Evolutionary conservation across 2,113 vertebrate species (phyloP).

Genomic region (Muscicapa adusta): DNA sequence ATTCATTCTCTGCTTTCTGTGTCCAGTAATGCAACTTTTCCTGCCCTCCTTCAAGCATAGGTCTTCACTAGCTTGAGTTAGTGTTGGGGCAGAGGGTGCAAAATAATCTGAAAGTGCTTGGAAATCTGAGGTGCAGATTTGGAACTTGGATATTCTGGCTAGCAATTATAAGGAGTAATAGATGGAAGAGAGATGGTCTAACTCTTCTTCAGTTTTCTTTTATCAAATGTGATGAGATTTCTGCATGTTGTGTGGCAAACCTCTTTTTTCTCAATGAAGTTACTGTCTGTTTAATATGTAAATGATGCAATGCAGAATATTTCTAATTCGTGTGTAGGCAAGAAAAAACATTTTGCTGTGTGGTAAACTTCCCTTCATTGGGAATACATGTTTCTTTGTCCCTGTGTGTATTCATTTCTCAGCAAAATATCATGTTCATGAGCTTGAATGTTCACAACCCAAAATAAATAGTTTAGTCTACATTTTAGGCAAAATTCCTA

Average conservation of each 20-base stretch:
- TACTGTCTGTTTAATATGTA: slow-evolving; percentile 32
- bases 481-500: background rate
- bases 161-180: background rate
- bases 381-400: background rate
- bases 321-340: background rate
- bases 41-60: background rate
- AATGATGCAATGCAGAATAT: slow-evolving; percentile 10
- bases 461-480: background rate
- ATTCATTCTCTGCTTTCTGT: background rate
- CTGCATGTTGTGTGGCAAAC: background rate
- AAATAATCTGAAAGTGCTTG: background rate
- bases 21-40: background rate
- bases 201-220: background rate
- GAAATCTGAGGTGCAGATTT: background rate
- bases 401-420: background rate
- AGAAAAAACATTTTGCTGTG: background rate
- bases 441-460: background rate
- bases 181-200: background rate
- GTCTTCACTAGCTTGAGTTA: background rate
- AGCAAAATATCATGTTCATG: background rate
- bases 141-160: background rate
- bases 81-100: background rate
- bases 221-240: slow-evolving; percentile 14
- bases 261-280: slow-evolving; percentile 11
- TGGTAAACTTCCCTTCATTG: background rate